phyloP scores from a whole-genome alignment of 2,113 vertebrate genomes.

The Mormoops blainvillei region DNA sequence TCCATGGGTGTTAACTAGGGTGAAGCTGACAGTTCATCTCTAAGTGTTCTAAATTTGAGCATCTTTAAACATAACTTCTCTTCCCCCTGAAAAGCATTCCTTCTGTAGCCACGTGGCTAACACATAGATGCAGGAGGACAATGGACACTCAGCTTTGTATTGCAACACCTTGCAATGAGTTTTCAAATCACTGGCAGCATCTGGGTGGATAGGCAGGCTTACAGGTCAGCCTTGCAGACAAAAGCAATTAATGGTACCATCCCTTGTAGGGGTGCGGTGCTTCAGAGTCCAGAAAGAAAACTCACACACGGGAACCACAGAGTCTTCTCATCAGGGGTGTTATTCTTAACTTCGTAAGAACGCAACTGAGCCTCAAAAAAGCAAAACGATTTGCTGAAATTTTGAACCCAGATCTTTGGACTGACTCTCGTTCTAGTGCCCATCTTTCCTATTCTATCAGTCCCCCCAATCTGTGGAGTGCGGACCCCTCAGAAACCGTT shows the following conservation, averaged over 20 bases:
- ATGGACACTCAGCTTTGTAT: not conserved
- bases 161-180: not conserved
- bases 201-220: not conserved
- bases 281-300: not conserved
- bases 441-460: not conserved
- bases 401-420: not conserved
- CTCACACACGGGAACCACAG: not conserved
- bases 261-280: not conserved
- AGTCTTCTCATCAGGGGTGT: not conserved
- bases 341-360: not conserved
- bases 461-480: not conserved
- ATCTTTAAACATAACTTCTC: not conserved
- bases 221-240: not conserved
- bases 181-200: not conserved
- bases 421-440: not conserved
- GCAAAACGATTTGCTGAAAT: not conserved
- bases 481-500: not conserved
- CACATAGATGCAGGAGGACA: not conserved
- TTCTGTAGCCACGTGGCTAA: not conserved
- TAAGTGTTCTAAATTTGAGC: not conserved
- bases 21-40: not conserved
- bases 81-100: not conserved
- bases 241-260: not conserved
- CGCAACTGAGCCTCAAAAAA: not conserved
- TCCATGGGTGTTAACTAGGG: not conserved